Evolutionary conservation across 2,113 vertebrate genomes (phyloP), one percentile per base, ranked within the genome.

Genomic region (Oncorhynchus tshawytscha): DNA sequence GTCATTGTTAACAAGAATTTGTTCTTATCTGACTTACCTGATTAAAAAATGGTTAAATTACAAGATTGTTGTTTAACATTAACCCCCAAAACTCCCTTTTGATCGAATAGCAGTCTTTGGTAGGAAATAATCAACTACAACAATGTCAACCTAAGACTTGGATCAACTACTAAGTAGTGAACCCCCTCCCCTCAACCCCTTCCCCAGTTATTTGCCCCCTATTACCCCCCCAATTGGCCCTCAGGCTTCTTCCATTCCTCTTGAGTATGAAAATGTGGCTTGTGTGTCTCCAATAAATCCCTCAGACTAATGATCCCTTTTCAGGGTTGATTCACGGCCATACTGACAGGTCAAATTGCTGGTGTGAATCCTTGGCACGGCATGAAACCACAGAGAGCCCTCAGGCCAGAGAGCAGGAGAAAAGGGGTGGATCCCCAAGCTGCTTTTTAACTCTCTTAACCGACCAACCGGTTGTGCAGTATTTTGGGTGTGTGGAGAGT

Each of bases 271-370:
- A 92, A 91, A 91, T 89, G 73, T 87, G 79, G 78, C 81, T 82
- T 91, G 82, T 87, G 82, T 91, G 81, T 91, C 86, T 85, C 83
- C 80, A 93, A 93, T 94, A 93, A 94, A 94, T 94, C 93, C 91
- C 81, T 77, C 64, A 48, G 79, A 89, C 86, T 91, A 93, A 93
- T 90, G 84, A 94, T 81, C 89, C 89, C 90, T 91, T 91, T 86
- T 86, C 90, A 83, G 80, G 51, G 86, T 78, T 93, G 94, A 94
- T 93, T 94, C 90, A 94, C 90, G 89, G 88, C 84, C 81, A 57
- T 2, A 74, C 73, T 94, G 94, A 94, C 94, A 94, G 90, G 83
- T 91, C 84, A 90, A 93, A 94, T 94, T 93, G 90, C 89, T 22
- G 72, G 91, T 94, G 92, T 91, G 90, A 91, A 91, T 93, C 88